Conservation (phyloP, 2,888 invertebrate species). For the Idaea aversata region DNA sequence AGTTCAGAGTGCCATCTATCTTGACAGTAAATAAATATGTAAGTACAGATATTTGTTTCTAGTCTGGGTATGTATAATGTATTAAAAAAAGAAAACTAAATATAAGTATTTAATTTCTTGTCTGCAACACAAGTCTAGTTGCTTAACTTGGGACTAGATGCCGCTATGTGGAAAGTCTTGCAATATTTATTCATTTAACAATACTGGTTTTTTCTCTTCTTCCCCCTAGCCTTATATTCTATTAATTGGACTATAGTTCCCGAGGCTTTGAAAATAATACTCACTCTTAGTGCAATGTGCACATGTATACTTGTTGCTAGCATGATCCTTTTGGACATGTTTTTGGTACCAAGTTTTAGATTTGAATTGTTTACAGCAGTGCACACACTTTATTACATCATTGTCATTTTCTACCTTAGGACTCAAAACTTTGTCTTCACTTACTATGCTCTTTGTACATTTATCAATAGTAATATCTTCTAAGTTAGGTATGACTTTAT, state of each 20-base stretch:
- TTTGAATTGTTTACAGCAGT: conserved; percentile 55
- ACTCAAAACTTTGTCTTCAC: conserved; percentile 16
- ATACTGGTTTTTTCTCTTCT: too few relatives aligned
- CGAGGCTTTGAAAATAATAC: conserved; percentile 20
- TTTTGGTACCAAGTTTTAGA: conserved; percentile 64
- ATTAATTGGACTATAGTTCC: not conserved
- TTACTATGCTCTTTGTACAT: conserved; percentile 13
- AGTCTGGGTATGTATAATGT: not conserved
- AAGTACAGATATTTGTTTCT: too few relatives aligned
- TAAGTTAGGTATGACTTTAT: conserved; percentile 11
- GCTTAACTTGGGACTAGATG: too few relatives aligned
- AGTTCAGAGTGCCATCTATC: too few relatives aligned
- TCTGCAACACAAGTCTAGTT: too few relatives aligned
- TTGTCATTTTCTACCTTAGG: conserved; percentile 27
- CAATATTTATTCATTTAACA: too few relatives aligned
- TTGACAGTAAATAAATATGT: not conserved
- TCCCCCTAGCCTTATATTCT: not conserved
- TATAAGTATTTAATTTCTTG: not conserved
- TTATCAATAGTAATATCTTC: conserved; percentile 7
- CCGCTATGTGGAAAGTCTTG: too few relatives aligned
- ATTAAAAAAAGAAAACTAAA: conserved; percentile 6
- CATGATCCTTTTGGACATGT: conserved; percentile 62
- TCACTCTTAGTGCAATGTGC: conserved; percentile 59
- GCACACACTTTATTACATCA: conserved; percentile 41
- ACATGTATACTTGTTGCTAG: conserved; percentile 51